phyloP scores from a whole-genome alignment of 2,888 invertebrate species.

The Dolichopus griseipennis region DNA sequence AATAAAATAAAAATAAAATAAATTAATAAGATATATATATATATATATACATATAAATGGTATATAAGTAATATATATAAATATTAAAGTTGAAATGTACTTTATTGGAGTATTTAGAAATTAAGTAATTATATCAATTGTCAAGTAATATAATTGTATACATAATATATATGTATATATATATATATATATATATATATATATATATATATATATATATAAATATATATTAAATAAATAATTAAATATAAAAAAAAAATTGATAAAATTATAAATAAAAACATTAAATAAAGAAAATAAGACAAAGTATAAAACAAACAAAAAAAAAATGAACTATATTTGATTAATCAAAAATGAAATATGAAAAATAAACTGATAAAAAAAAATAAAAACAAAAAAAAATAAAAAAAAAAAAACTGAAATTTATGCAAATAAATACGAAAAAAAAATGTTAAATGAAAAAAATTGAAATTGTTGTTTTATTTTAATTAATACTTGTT shows the following conservation, averaged over 20 bases:
- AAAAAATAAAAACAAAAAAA: constrained; percentile 21
- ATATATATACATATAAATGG: constrained; percentile 14
- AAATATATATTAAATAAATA: constrained; percentile 28
- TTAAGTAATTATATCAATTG: constrained; percentile 21
- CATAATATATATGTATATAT: constrained; percentile 23
- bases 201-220: constrained; percentile 21
- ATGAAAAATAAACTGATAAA: constrained; percentile 11
- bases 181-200: constrained; percentile 23
- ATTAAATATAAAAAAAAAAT: constrained; percentile 26
- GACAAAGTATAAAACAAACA: constrained; percentile 15
- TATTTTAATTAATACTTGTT: too few species aligned
- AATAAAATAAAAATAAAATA: background rate
- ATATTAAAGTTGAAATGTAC: constrained; percentile 17
- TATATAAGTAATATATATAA: constrained; percentile 13
- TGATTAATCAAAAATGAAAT: constrained; percentile 25
- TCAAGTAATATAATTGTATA: too few species aligned
- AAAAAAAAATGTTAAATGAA: constrained; percentile 25
- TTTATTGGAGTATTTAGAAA: constrained; percentile 21
- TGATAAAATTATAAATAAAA: constrained; percentile 26
- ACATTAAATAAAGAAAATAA: constrained; percentile 17
- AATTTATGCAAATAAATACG: constrained; percentile 30
- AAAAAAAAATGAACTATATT: constrained; percentile 23
- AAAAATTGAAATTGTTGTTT: background rate
- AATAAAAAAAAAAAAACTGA: constrained; percentile 30
- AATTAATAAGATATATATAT: background rate